Conservation (phyloP, 2,888 invertebrate species). For the Exocentrus adspersus region DNA sequence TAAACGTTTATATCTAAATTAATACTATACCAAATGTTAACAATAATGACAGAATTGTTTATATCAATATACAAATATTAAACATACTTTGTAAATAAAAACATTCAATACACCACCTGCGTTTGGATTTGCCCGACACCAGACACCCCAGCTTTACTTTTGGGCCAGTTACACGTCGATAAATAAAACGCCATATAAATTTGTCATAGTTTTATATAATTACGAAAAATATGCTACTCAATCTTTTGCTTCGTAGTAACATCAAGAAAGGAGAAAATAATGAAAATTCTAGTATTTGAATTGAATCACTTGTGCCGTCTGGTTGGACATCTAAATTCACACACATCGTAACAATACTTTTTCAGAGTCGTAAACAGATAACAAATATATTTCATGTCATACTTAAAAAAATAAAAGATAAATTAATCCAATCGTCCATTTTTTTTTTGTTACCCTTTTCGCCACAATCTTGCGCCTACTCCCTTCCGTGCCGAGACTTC, state of each 20-base stretch:
- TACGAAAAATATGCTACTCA: constrained; percentile 63
- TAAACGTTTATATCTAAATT: constrained; percentile 56
- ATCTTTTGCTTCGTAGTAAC: constrained; percentile 54
- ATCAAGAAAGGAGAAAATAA: constrained; percentile 51
- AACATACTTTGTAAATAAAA: constrained; percentile 49
- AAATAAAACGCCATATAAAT: constrained; percentile 6
- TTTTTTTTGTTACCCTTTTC: constrained; percentile 18
- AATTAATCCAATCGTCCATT: constrained; percentile 41
- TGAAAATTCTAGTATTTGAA: constrained; percentile 47
- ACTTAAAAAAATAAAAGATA: constrained; percentile 43
- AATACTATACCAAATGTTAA: constrained; percentile 58
- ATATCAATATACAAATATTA: constrained; percentile 51
- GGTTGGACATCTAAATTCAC: constrained; percentile 51
- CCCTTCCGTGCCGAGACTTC: constrained; percentile 19
- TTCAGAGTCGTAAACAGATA: constrained; percentile 48
- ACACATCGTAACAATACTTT: constrained; percentile 52
- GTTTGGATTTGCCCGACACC: neutral
- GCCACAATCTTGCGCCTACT: neutral
- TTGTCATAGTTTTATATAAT: constrained; percentile 56
- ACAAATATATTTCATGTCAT: constrained; percentile 44
- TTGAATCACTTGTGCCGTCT: constrained; percentile 51
- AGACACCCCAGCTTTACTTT: too few relatives aligned
- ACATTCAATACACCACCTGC: constrained; percentile 20
- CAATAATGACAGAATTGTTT: constrained; percentile 57
- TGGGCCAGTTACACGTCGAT: too few relatives aligned